phyloP scores from a whole-genome alignment of 2,888 invertebrate species.

The Melinaea marsaeus region DNA sequence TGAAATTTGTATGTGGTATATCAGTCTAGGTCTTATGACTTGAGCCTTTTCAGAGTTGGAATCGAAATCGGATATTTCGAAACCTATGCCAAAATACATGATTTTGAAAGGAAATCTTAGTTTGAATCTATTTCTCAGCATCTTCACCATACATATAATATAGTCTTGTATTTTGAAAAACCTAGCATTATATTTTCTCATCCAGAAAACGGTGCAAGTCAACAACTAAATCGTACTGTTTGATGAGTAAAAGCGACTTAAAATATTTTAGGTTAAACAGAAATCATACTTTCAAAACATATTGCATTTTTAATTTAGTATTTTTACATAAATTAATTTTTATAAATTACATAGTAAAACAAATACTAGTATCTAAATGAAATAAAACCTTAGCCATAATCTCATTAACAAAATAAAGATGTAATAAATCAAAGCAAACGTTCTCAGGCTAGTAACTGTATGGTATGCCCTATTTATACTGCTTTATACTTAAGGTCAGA shows the following conservation, averaged over 20 bases:
- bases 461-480: constrained; percentile 1
- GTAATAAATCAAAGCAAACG: neutral
- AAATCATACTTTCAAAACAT: too few species aligned
- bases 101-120: constrained; percentile 18
- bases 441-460: neutral
- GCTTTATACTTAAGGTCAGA: constrained; percentile 3
- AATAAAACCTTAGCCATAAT: neutral
- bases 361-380: too few species aligned
- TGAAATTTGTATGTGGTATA: neutral
- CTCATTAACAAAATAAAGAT: constrained; percentile 1
- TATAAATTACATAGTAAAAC: too few species aligned
- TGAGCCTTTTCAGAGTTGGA: constrained; percentile 24
- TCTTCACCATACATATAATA: neutral
- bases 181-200: too few species aligned
- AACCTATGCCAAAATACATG: constrained; percentile 25
- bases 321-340: too few species aligned
- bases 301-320: too few species aligned
- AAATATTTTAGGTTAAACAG: too few species aligned
- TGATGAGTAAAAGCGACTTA: too few species aligned
- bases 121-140: constrained; percentile 6
- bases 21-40: constrained; percentile 18
- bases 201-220: too few species aligned
- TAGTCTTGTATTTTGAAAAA: too few species aligned
- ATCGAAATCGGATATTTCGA: constrained; percentile 40
- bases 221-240: too few species aligned